Conservation (phyloP, 1,140 invertebrate species). For the Pseudomyrmex dendroicus region DNA sequence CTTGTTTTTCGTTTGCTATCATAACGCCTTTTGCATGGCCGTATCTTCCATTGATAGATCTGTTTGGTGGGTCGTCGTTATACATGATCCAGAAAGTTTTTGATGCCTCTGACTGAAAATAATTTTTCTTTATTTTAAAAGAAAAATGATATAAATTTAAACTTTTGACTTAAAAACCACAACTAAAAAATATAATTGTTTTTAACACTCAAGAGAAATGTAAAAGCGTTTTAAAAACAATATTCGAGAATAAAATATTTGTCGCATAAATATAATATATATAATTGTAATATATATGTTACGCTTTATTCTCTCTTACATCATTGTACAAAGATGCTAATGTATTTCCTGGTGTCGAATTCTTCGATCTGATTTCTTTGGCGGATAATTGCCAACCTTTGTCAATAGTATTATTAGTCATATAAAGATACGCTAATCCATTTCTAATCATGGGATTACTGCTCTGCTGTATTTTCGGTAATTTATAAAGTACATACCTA, state of each 20-base stretch:
- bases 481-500: conserved; percentile 94
- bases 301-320: conserved; percentile 73
- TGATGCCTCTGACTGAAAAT: conserved; percentile 69
- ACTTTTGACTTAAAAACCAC: too few relatives aligned
- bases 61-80: conserved; percentile 93
- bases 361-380: conserved; percentile 88
- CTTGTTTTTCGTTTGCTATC: conserved; percentile 88
- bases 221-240: neutral
- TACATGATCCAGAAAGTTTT: conserved; percentile 89
- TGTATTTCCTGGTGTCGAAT: conserved; percentile 91
- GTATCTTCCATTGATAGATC: conserved; percentile 84
- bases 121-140: conserved; percentile 33
- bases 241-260: neutral
- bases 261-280: neutral
- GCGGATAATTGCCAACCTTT: conserved; percentile 90
- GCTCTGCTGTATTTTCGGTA: conserved; percentile 88
- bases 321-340: conserved; percentile 88
- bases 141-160: neutral
- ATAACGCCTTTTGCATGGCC: conserved; percentile 96
- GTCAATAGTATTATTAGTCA: conserved; percentile 87
- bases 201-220: too few relatives aligned
- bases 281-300: too few relatives aligned
- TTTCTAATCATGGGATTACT: conserved; percentile 86
- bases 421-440: conserved; percentile 91
- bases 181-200: too few relatives aligned